Base-by-base conservation (phyloP, 2,113 vertebrate genomes). In the Zosterops pallidus region DNA sequence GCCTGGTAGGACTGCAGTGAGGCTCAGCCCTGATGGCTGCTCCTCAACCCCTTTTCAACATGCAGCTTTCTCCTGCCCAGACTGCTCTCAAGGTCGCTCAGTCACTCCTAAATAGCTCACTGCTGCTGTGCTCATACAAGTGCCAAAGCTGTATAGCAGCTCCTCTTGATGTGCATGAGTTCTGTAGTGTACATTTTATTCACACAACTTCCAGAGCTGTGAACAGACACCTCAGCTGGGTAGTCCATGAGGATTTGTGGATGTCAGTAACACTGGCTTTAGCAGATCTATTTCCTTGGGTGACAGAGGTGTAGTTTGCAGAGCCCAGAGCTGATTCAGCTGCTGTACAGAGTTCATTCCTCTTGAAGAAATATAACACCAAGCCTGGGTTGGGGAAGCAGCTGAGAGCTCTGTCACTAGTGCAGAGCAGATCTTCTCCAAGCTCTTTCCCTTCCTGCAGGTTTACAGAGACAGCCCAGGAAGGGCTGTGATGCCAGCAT, bases 401-500 rank as follows among this genome's bases (percentile, higher is more conserved):
- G 49, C 69, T 1, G 5, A 69, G 56, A 76, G 19, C 33, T 60
- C 59, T 44, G 55, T 19, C 2, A 2, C 35, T 26, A 42, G 39
- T 0, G 16, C 49, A 35, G 35, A 75, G 65, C 59, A 29, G 47
- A 47, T 15, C 28, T 37, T 49, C 6, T 7, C 52, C 4, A 4
- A 35, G 53, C 44, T 79, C 5, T 5, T 72, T 62, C 35, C 44
- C 29, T 11, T 63, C 31, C 13, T 3, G 11, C 47, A 82, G 49
- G 53, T 24, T 59, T 11, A 6, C 14, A 35, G 37, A 25, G 47
- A 35, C 28, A 81, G 50, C 14, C 50, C 22, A 52, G 20, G 37
- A 47, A 24, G 12, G 24, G 17, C 4, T 8, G 12, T 5, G 1
- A 28, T 39, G 37, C 21, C 1, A 3, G 4, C 2, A 3, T 55